Conservation (phyloP, 2,113 vertebrate species). For the Ceyx margarethae region DNA sequence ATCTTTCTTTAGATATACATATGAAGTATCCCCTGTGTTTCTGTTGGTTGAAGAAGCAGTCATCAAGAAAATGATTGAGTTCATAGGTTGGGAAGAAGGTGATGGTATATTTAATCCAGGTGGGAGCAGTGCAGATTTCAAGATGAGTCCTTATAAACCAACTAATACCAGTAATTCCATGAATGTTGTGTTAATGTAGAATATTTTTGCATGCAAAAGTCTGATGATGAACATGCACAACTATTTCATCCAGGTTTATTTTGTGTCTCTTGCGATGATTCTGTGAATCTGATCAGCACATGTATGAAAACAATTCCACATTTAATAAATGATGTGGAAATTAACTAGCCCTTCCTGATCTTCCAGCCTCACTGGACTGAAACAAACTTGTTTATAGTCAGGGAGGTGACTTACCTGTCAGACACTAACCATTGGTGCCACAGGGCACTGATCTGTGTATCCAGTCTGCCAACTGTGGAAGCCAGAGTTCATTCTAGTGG, state of each 20-base stretch:
- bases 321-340: background rate
- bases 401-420: background rate
- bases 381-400: background rate
- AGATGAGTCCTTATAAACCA: background rate
- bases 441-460: background rate
- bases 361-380: background rate
- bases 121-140: constrained; percentile 46
- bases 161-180: background rate
- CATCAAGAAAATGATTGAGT: constrained; percentile 86
- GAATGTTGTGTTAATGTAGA: background rate
- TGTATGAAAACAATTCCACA: background rate
- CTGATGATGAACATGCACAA: background rate
- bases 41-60: constrained; percentile 85
- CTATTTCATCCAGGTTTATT: background rate
- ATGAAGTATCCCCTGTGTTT: constrained; percentile 88
- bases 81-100: constrained; percentile 85
- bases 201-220: background rate
- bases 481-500: background rate
- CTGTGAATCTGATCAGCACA: background rate
- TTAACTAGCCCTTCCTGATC: background rate
- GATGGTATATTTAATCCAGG: constrained; percentile 91
- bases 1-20: constrained; percentile 82
- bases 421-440: background rate
- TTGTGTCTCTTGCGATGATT: background rate
- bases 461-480: background rate